Evolutionary conservation across 1,140 invertebrate genomes (phyloP).

Genomic region (Rhopalosiphum maidis): DNA sequence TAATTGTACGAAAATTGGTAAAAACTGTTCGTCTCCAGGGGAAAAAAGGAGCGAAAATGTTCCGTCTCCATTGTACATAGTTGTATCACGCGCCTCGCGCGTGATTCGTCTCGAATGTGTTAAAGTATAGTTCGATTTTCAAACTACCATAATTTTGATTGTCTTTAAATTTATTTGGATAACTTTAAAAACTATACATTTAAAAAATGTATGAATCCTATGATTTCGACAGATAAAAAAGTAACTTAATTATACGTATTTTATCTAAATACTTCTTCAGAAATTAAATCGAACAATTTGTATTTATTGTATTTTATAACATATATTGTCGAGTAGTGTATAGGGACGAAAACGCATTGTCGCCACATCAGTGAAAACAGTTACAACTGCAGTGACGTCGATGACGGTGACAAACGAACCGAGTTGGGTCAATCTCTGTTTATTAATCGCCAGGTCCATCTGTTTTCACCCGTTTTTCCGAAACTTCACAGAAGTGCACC

Average conservation of each 20-base stretch:
- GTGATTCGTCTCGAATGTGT: no score
- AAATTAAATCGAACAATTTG: background rate
- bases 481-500: background rate
- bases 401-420: background rate
- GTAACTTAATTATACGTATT: background rate
- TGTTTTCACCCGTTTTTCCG: background rate
- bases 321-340: background rate
- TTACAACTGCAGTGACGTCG: background rate
- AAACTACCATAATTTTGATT: no score
- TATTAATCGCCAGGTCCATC: background rate
- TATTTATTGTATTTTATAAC: background rate
- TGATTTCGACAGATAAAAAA: background rate
- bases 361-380: background rate
- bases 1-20: no score
- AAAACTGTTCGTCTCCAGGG: no score
- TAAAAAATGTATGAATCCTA: no score
- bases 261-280: background rate
- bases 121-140: no score
- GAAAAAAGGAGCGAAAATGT: no score
- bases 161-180: no score
- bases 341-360: background rate
- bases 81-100: no score
- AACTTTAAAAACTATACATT: no score
- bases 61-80: no score
- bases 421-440: background rate